Base-by-base conservation (phyloP, 2,888 invertebrate species). In the Blera fallax region DNA sequence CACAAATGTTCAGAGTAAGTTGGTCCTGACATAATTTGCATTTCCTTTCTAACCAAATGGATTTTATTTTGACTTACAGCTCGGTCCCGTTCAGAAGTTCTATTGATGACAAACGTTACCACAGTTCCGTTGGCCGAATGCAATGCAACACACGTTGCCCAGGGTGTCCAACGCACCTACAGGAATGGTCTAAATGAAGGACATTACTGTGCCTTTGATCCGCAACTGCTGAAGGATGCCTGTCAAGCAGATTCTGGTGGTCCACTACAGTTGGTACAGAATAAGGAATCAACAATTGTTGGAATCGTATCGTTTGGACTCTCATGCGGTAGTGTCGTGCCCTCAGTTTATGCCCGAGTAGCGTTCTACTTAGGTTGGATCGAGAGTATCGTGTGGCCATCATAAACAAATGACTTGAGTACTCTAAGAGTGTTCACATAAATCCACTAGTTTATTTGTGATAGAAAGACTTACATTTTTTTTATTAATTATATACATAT, bases 1-100 rank as follows among this genome's bases (percentile, higher is more conserved):
- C 0, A 83, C 89, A 16, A 89, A 91, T 83, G 87, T 67, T 18
- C 88, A 80, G 6, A 90, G 91, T 91, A 87, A 87, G 89, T 87
- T 6, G 27, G 7, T 5, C 32, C 14, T 5, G 0, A 21, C 0
- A 21, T 27, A 7, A 7, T 54, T 14, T 8, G 7, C 1, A 0
- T 16, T 18, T 21, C 14, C 2, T n/a, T 5, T n/a, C n/a, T 0
- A 7, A 16, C 2, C 2, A 14, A 40, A 48, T 73, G 43, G 18
- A 8, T 5, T 11, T 16, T 21, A 1, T 34, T 1, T 81, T 6
- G 0, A 16, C 3, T 50, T 84, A 56, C 70, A 88, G 89, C 87
- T 11, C 84, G 87, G 4, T 8, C 60, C 8, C 72, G 76, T n/a
- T 88, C 89, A 0, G 16, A 29, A 1, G 16, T 84, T 0, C 52